These are phyloP conservation scores for Cataglyphis cursor DNA, from an alignment of 2,888 invertebrate genomes.

Conservation along the genomic window DNA sequence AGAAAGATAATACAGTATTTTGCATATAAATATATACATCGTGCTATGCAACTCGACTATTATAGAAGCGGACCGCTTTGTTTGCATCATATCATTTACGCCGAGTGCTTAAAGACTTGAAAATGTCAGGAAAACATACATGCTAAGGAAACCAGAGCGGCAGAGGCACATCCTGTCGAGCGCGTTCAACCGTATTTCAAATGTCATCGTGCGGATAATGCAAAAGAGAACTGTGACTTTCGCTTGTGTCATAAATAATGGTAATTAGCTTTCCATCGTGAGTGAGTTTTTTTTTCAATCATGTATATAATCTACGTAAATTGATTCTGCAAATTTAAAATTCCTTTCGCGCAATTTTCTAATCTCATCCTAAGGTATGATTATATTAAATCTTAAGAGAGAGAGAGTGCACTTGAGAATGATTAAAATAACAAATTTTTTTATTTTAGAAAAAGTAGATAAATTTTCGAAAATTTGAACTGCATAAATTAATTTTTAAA, in stretches of 20 bases:
- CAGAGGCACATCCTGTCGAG: neutral
- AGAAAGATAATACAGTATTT: neutral
- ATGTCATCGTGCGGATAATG: neutral
- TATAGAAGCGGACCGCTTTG: conserved; percentile 3
- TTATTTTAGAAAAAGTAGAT: neutral
- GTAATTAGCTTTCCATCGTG: neutral
- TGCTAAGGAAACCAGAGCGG: conserved; percentile 36
- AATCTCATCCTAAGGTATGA: neutral
- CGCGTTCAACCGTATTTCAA: conserved; percentile 23
- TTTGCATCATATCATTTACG: conserved; percentile 23
- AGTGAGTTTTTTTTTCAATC: neutral
- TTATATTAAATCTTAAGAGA: neutral
- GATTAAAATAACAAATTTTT: neutral
- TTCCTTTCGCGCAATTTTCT: neutral
- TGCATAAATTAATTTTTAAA: neutral
- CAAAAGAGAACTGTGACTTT: conserved; percentile 23
- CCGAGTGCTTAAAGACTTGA: conserved; percentile 16
- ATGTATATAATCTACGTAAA: neutral
- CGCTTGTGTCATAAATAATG: conserved; percentile 7
- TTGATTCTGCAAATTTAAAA: neutral
- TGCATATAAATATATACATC: neutral
- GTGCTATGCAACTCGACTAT: conserved; percentile 10
- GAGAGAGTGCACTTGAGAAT: neutral
- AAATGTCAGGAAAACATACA: conserved; percentile 26
- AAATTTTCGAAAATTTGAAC: neutral